These are phyloP conservation scores for Aselliscus stoliczkanus DNA, from an alignment of 2,797 vertebrate species.

Conservation along the genomic window DNA sequence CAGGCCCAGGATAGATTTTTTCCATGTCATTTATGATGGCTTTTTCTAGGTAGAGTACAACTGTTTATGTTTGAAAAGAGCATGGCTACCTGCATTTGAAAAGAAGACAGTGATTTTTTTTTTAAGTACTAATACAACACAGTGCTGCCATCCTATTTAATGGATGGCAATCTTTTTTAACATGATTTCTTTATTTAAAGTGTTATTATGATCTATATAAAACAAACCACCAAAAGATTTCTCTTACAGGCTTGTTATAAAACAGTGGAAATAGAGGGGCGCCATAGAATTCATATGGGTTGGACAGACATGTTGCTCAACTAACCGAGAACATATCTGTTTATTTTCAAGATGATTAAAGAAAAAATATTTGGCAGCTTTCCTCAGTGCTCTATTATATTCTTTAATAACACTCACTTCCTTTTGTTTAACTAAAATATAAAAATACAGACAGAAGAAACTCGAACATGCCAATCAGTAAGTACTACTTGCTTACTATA, in stretches of 20 bases:
- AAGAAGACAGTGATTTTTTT: not conserved
- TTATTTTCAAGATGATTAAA: constrained; percentile 52
- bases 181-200: constrained; percentile 35
- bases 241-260: not conserved
- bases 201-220: constrained; percentile 1
- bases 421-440: constrained; percentile 50
- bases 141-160: not conserved
- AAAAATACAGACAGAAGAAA: constrained; percentile 21
- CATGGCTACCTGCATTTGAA: not conserved
- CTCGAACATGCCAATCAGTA: not conserved
- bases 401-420: constrained; percentile 43
- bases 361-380: constrained; percentile 34
- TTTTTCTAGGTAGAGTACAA: constrained; percentile 13
- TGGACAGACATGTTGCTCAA: constrained; percentile 1
- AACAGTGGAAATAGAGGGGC: not conserved
- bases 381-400: constrained; percentile 26
- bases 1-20: not conserved
- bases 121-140: not conserved
- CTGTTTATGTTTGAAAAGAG: constrained; percentile 11
- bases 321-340: not conserved
- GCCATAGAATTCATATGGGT: not conserved
- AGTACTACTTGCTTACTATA: constrained; percentile 20
- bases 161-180: not conserved
- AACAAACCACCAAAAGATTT: constrained; percentile 2
- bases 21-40: not conserved